Evolutionary conservation across 2,113 vertebrate species (phyloP).

Genomic region (Bos indicus): DNA sequence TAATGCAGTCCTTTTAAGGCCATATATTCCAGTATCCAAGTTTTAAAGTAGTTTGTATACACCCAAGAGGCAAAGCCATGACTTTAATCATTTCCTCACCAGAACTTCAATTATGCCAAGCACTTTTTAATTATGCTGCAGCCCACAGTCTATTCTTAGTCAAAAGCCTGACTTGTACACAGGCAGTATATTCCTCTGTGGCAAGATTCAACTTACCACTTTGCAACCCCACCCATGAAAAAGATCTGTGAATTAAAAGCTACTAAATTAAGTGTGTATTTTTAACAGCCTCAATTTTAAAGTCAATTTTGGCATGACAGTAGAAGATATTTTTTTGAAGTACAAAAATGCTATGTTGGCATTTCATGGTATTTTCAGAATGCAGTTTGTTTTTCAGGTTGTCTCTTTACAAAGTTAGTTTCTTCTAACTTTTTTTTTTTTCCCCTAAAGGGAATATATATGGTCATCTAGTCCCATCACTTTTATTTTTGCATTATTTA

Average conservation of each 20-base stretch:
- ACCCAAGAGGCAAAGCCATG: slow-evolving; percentile 66
- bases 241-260: slow-evolving; percentile 81
- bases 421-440: not conserved
- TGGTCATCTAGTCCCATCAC: not conserved
- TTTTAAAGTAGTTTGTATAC: slow-evolving; percentile 73
- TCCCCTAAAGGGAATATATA: not conserved
- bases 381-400: not conserved
- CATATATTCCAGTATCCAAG: slow-evolving; percentile 70
- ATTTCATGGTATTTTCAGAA: slow-evolving; percentile 74
- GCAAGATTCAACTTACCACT: slow-evolving; percentile 79
- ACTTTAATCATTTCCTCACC: slow-evolving; percentile 75
- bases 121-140: slow-evolving; percentile 80
- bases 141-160: slow-evolving; percentile 84
- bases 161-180: slow-evolving; percentile 67
- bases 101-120: slow-evolving; percentile 62
- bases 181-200: slow-evolving; percentile 69
- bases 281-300: slow-evolving; percentile 85
- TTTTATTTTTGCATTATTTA: slow-evolving; percentile 23
- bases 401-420: slow-evolving; percentile 21
- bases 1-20: slow-evolving; percentile 50
- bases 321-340: slow-evolving; percentile 69
- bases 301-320: slow-evolving; percentile 64
- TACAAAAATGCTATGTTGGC: slow-evolving; percentile 76
- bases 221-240: slow-evolving; percentile 82
- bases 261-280: slow-evolving; percentile 82